A percentile compares a stretch with the other conserved stretches of the same genome.
phyloP scores from a whole-genome alignment of 2,888 invertebrate species.

The Mythimna impura region DNA sequence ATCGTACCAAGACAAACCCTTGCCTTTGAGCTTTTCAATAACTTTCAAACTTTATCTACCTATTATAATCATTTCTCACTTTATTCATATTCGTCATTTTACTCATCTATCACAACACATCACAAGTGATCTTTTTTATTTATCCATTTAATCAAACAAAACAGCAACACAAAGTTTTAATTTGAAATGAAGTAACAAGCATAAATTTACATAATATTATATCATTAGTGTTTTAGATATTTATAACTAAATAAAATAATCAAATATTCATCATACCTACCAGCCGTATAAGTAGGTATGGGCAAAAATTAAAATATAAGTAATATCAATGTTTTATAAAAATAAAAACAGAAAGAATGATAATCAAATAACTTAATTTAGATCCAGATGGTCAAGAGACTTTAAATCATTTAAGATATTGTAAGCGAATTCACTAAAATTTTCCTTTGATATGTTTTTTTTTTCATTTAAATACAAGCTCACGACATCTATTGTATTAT shows the following conservation, averaged over 20 bases:
- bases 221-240: neutral
- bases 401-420: neutral
- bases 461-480: neutral
- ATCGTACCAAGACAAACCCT: too few species aligned
- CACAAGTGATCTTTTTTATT: too few species aligned
- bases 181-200: neutral
- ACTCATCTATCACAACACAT: too few species aligned
- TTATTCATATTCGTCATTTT: too few species aligned
- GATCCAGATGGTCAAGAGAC: neutral
- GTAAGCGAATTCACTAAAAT: neutral
- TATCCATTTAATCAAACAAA: too few species aligned
- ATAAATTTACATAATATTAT: neutral
- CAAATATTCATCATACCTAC: neutral
- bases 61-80: too few species aligned
- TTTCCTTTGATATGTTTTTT: neutral
- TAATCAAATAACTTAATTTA: too few species aligned
- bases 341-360: too few species aligned
- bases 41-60: too few species aligned
- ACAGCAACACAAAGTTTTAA: too few species aligned
- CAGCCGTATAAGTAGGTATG: neutral
- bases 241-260: neutral
- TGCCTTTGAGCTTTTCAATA: too few species aligned
- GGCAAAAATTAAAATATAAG: neutral
- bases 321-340: neutral
- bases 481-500: slow-evolving; percentile 40